Base-by-base conservation (phyloP, 1,140 invertebrate genomes). In the Calephelis virginiensis region DNA sequence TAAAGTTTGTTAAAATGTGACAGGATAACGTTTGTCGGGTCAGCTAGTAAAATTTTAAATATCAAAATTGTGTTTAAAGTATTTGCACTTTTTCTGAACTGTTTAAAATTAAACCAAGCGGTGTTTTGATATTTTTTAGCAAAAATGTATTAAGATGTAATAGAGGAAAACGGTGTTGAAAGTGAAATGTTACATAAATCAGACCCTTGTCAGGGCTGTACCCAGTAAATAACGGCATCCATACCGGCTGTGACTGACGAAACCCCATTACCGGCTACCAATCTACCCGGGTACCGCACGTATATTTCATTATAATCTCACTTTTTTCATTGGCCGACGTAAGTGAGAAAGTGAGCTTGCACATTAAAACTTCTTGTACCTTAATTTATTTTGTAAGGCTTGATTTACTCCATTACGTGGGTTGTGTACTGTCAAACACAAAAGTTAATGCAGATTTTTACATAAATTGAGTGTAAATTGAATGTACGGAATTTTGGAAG, bases 131-230 rank as follows among this genome's bases (percentile, higher is more conserved):
- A 56, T 56, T 56, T 56, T 8, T 12, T 28, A 56, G 53, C 53
- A 56, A 56, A 56, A 56, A 11, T 28, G 53, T 37, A 37, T 37
- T 37, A 56, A 74, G 68, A 73, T 78, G 81, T 75, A 75, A 74
- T 66, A 67, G 66, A 68, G 74, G 73, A 78, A 76, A 77, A 85
- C 75, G 78, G 72, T 71, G 77, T 79, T 66, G 76, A 83, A 84
- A 83, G 82, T 88, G 76, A 82, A 88, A 84, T 75, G 78, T 78
- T 72, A 82, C 81, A 88, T 88, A 88, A 88, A 88, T 88, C 84
- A 86, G 75, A 85, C 85, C 85, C 83, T 80, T 83, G 78, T 82
- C 89, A 76, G 71, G 74, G 47, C 70, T 63, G 73, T 53, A 66
- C 70, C 73, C 72, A 68, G 73, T 85, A 84, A 86, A 83, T 87